Evolutionary conservation across 1,140 invertebrate species (phyloP).

Genomic region (Zophobas morio): DNA sequence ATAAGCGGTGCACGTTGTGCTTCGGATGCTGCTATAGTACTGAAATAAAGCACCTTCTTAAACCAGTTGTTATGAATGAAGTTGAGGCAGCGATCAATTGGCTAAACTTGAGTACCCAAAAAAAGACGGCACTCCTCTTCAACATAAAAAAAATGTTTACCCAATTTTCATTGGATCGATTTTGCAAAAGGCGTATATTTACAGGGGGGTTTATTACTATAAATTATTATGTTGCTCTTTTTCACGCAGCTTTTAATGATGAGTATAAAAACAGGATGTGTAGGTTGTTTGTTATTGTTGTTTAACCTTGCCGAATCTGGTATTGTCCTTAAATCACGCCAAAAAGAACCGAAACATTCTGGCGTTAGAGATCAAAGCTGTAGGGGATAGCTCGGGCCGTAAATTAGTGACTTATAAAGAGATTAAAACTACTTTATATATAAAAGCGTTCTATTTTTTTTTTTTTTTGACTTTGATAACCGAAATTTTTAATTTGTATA

Average conservation of each 20-base stretch:
- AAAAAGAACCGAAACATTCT: slow-evolving; percentile 24
- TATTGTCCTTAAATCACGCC: slow-evolving; percentile 33
- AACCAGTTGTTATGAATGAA: slow-evolving; percentile 46
- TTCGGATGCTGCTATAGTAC: slow-evolving; percentile 44
- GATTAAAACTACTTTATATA: slow-evolving; percentile 5
- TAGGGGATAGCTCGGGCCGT: background rate
- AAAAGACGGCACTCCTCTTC: slow-evolving; percentile 43
- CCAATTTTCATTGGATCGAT: slow-evolving; percentile 34
- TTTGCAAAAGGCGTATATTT: slow-evolving; percentile 27
- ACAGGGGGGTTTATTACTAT: slow-evolving; percentile 6
- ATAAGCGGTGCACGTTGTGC: slow-evolving; percentile 26
- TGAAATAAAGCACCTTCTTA: slow-evolving; percentile 47
- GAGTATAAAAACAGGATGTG: slow-evolving; percentile 25
- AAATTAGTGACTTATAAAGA: slow-evolving; percentile 34
- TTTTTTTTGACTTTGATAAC: no score
- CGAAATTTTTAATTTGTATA: no score
- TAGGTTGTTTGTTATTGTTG: slow-evolving; percentile 41
- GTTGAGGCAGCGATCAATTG: slow-evolving; percentile 41
- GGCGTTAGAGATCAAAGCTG: slow-evolving; percentile 14
- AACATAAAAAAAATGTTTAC: slow-evolving; percentile 5
- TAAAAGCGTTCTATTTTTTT: background rate
- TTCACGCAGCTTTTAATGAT: background rate
- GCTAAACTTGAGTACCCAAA: slow-evolving; percentile 36
- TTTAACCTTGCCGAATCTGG: slow-evolving; percentile 35
- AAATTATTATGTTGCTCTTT: slow-evolving; percentile 30